These are phyloP conservation scores for Haemorhous mexicanus DNA, from an alignment of 2,113 vertebrate species.

Conservation along the genomic window DNA sequence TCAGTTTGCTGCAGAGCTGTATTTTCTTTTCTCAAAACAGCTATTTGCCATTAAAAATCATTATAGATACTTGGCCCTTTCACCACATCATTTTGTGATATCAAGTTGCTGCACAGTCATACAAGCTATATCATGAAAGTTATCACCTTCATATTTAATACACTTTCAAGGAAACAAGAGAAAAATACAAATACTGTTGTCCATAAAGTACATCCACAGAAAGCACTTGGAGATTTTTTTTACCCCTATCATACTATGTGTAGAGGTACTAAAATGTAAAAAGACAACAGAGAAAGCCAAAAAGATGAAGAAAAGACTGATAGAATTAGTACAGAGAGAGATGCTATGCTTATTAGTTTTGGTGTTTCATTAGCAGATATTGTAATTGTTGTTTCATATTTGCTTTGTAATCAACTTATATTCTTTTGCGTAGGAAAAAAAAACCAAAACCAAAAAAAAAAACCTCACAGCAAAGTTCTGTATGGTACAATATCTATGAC, in stretches of 20 bases:
- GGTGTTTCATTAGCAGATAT: background rate
- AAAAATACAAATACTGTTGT: background rate
- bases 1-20: background rate
- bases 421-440: background rate
- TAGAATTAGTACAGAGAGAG: background rate
- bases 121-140: background rate
- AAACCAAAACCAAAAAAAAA: too few species aligned
- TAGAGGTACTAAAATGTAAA: background rate
- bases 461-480: background rate
- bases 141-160: background rate
- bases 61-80: background rate
- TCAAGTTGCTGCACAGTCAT: background rate
- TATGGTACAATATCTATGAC: background rate
- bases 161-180: background rate
- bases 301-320: background rate
- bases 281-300: background rate
- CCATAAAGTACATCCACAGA: background rate
- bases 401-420: background rate
- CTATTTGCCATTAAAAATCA: background rate
- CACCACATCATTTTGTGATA: background rate
- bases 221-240: background rate
- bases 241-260: background rate
- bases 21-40: background rate
- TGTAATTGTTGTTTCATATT: background rate
- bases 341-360: background rate